Conservation (phyloP, 2,113 vertebrate genomes). For the Athene cunicularia region DNA sequence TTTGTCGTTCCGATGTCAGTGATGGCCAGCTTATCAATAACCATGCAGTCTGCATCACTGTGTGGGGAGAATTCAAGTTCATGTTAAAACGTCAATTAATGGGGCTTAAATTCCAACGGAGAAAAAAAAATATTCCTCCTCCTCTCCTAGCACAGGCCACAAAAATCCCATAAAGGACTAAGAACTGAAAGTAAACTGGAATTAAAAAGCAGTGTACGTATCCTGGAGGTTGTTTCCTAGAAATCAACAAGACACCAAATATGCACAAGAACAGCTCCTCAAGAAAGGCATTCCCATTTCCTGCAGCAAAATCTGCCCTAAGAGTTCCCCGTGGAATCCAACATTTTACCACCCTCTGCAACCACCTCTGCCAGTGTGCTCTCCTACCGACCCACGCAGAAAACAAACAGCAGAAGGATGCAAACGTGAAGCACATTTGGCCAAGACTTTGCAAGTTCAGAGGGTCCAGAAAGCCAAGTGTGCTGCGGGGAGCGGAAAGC, state of each 20-base stretch:
- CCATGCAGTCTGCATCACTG: conserved; percentile 70
- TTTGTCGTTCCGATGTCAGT: neutral
- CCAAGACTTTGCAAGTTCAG: neutral
- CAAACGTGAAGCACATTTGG: rapidly evolving
- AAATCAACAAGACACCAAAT: neutral
- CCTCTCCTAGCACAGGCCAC: neutral
- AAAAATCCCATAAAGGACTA: rapidly evolving
- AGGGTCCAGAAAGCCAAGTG: neutral
- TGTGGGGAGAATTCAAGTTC: neutral
- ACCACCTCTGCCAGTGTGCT: rapidly evolving
- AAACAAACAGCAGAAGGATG: neutral
- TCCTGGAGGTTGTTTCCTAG: neutral
- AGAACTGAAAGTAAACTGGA: neutral
- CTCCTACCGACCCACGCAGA: neutral
- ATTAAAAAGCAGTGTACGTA: rapidly evolving
- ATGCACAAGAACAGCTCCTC: neutral
- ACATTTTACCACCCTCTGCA: rapidly evolving
- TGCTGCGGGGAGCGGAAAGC: neutral
- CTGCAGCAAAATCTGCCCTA: neutral
- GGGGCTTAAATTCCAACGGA: rapidly evolving
- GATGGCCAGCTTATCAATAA: conserved; percentile 72
- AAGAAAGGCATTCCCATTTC: rapidly evolving
- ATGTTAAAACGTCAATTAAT: rapidly evolving
- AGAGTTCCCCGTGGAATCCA: rapidly evolving
- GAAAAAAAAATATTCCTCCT: neutral